Conservation (phyloP, 2,888 invertebrate species). For the Drosophila eohydei region DNA sequence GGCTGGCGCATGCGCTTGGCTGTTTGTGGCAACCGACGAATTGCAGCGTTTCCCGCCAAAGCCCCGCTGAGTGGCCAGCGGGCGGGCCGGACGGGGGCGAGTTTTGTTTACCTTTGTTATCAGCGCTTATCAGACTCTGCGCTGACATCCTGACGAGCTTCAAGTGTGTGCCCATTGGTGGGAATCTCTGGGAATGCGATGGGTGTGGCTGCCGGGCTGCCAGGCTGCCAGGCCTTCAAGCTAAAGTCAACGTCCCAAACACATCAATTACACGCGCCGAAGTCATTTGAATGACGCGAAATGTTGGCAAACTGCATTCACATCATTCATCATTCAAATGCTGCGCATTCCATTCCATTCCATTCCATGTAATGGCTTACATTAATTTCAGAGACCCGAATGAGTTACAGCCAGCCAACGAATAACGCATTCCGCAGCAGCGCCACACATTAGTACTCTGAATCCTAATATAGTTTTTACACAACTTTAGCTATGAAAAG, state of each 20-base stretch:
- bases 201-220: slow-evolving; percentile 1
- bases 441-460: not conserved
- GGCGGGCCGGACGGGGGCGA: slow-evolving; percentile 12
- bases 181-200: slow-evolving; percentile 25
- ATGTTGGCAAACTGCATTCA: slow-evolving; percentile 6
- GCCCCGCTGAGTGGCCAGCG: slow-evolving; percentile 4
- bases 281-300: slow-evolving; percentile 12
- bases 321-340: slow-evolving; percentile 9
- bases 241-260: slow-evolving; percentile 6
- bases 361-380: slow-evolving; percentile 6
- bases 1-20: slow-evolving; percentile 60
- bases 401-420: slow-evolving; percentile 5
- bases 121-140: slow-evolving; percentile 70
- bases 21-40: slow-evolving; percentile 54
- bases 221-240: not conserved
- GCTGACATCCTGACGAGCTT: slow-evolving; percentile 42
- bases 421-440: not conserved
- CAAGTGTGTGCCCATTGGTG: slow-evolving; percentile 75
- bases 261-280: slow-evolving; percentile 14
- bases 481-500: not conserved
- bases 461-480: not conserved
- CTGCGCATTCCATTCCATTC: slow-evolving; percentile 6
- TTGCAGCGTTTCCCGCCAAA: slow-evolving; percentile 78
- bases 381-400: not conserved
- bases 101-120: slow-evolving; percentile 78